phyloP scores from a whole-genome alignment of 2,113 vertebrate species.

The Cololabis saira region DNA sequence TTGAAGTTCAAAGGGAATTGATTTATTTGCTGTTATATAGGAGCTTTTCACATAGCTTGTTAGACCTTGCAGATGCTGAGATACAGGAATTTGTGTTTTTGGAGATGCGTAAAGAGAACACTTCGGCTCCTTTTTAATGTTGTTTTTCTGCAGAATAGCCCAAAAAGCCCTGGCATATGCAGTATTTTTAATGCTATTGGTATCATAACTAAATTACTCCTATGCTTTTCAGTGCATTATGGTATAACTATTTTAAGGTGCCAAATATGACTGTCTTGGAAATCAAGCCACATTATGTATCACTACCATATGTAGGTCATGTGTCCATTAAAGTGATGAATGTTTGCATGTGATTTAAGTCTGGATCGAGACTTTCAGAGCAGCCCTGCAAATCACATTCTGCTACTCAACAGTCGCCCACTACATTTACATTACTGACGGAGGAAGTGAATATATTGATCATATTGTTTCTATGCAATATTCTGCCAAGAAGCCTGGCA shows the following conservation, averaged over 20 bases:
- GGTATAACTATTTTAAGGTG: slow-evolving; percentile 28
- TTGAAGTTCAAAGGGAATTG: slow-evolving; percentile 48
- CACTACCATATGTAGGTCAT: not conserved
- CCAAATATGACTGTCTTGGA: slow-evolving; percentile 32
- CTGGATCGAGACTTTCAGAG: not conserved
- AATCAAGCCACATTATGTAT: not conserved
- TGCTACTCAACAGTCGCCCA: too few relatives aligned
- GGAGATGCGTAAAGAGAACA: not conserved
- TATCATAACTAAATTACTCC: slow-evolving; percentile 22
- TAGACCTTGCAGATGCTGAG: not conserved
- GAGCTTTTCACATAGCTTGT: slow-evolving; percentile 10
- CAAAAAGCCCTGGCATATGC: not conserved
- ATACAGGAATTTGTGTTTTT: slow-evolving; percentile 2
- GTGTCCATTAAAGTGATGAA: not conserved
- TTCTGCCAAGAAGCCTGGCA: not conserved
- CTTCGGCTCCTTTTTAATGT: slow-evolving; percentile 14
- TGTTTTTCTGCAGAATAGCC: slow-evolving; percentile 11
- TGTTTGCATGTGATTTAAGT: slow-evolving; percentile 1
- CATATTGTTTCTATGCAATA: not conserved
- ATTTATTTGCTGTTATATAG: slow-evolving; percentile 24
- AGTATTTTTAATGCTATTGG: slow-evolving; percentile 15
- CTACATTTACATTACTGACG: not conserved
- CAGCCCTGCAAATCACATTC: not conserved
- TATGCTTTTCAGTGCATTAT: slow-evolving; percentile 2
- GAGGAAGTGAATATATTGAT: not conserved